Conservation (phyloP, 2,113 vertebrate species). For the Psilopogon haemacephalus region DNA sequence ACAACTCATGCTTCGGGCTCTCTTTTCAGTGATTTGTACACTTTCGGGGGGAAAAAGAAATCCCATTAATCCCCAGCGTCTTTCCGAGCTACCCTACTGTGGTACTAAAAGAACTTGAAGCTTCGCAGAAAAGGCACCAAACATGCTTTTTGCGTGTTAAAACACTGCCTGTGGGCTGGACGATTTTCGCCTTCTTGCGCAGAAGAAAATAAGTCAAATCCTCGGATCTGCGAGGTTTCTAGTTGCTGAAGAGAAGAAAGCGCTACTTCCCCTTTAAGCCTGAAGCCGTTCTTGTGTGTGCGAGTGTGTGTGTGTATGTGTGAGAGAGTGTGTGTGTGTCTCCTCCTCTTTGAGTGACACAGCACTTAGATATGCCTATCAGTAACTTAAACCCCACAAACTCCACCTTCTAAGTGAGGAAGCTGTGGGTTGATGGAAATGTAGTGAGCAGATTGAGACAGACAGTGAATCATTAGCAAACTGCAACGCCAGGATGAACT, state of each 20-base stretch:
- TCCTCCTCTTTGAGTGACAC: slow-evolving; percentile 84
- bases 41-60: neutral
- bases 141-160: neutral
- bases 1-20: neutral
- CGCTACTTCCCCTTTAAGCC: slow-evolving; percentile 81
- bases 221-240: neutral
- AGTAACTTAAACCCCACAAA: slow-evolving; percentile 82
- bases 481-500: slow-evolving; percentile 84
- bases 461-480: slow-evolving; percentile 79
- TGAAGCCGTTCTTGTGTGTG: slow-evolving; percentile 54
- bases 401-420: slow-evolving; percentile 86
- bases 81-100: neutral
- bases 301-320: neutral
- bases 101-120: neutral
- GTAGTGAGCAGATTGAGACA: slow-evolving; percentile 81
- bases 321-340: slow-evolving; percentile 70
- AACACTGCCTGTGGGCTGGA: neutral
- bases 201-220: neutral
- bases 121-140: neutral
- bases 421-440: slow-evolving; percentile 83
- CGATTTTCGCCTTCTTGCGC: neutral
- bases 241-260: slow-evolving; percentile 25
- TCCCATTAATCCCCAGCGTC: neutral
- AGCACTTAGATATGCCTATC: slow-evolving; percentile 84
- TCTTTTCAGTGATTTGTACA: neutral